Base-by-base conservation (phyloP, 2,113 vertebrate species). In the Triplophysa tibetana region DNA sequence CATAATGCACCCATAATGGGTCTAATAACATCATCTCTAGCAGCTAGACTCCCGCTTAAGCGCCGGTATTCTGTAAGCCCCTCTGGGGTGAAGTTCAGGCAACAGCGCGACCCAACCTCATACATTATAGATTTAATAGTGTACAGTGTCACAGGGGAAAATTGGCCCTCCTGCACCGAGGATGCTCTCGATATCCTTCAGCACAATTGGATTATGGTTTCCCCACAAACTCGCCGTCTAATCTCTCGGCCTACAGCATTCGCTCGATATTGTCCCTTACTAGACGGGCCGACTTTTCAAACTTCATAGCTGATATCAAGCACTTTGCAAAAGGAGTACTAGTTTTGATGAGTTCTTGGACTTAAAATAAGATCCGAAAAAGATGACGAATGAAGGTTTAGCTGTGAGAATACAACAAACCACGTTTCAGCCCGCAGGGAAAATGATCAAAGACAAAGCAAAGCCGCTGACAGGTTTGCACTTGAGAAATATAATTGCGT, bases 91-190 rank as follows among this genome's bases (percentile, higher is more conserved):
- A 70, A 52, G 45, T 52, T 70, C 45, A 26, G 67, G 23, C 67
- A 77, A 70, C n/a, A 68, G 45, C 69, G 70, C 58, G 77, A 83
- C 77, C 76, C 81, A 16, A 43, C n/a, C 21, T 81, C 54, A 38
- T 75, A 23, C 24, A 75, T 75, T 60, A 75, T 61, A 48, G 61
- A 63, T 68, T 38, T 58, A 7, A 29, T 24, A 48, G 60, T 81
- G 38, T 62, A 52, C 72, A 16, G 21, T 65, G 65, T 60, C 70
- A 56, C 11, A 69, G 41, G 64, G 69, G 64, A 61, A 65, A 60
- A 70, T 65, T 70, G 48, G 13, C 66, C 67, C 65, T 63, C n/a
- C 43, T 45, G 43, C 11, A 29, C n/a, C 33, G 26, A 70, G 61
- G 60, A 80, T 14, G 58, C 19, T 17, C 52, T 76, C 65, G 50